Evolutionary conservation across 1,140 invertebrate species (phyloP).

Genomic region (Leptopilina clavipes): DNA sequence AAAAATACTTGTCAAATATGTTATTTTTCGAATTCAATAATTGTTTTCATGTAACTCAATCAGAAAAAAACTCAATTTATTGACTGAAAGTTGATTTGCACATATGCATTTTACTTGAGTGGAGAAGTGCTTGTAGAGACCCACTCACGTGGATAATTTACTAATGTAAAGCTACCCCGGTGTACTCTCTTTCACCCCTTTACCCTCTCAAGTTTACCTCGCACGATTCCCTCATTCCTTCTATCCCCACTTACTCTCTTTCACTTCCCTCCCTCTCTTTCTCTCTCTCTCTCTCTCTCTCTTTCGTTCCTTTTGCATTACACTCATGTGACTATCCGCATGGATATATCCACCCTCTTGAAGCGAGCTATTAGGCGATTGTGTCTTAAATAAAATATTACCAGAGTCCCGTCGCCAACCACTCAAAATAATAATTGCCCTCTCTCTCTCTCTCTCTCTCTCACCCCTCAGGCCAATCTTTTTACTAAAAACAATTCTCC

Average conservation of each 20-base stretch:
- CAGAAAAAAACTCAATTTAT: not conserved
- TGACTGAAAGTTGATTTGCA: not conserved
- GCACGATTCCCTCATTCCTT: conserved; percentile 47
- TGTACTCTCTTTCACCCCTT: conserved; percentile 43
- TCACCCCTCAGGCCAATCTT: conserved; percentile 47
- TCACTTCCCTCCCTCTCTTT: conserved; percentile 37
- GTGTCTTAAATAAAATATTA: conserved; percentile 73
- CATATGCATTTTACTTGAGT: not conserved
- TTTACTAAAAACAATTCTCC: not conserved
- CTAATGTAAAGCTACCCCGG: conserved; percentile 63
- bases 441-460: conserved; percentile 61
- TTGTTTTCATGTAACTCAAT: too few relatives aligned
- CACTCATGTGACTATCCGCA: conserved; percentile 35
- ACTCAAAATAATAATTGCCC: conserved; percentile 72
- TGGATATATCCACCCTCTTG: conserved; percentile 63
- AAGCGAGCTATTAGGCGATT: conserved; percentile 71
- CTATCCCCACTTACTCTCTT: conserved; percentile 39
- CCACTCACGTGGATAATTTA: conserved; percentile 60
- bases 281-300: not conserved
- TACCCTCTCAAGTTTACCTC: conserved; percentile 51
- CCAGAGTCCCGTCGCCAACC: conserved; percentile 62
- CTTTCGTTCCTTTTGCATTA: conserved; percentile 37
- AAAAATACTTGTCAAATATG: too few relatives aligned
- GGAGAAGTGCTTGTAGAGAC: conserved; percentile 25
- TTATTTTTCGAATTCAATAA: too few relatives aligned